Evolutionary conservation across 2,113 vertebrate species (phyloP), one percentile per base, ranked within the genome.

Genomic region (Nycticebus coucang): DNA sequence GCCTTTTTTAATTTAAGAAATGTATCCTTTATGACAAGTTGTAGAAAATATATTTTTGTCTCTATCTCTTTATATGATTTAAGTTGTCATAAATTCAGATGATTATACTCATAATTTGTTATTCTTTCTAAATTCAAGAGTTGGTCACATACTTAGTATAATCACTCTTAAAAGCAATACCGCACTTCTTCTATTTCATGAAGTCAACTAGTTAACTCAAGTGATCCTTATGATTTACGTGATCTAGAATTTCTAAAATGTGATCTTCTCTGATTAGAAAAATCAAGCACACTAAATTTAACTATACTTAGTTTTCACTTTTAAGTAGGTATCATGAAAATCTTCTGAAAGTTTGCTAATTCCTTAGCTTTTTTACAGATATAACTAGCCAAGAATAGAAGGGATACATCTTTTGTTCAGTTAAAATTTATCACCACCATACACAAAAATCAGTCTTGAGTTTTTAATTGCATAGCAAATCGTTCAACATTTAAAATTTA

Each of bases 1-100:
- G 77, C 83, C 66, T 95, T 83, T n/a, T 80, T 84, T 6, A 5
- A 68, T 66, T 98, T 96, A 45, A 95, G 95, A 83, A 97, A 74
- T 84, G 22, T 97, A 84, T 93, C 78, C 2, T 14, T 98, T 93
- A 68, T 35, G 90, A 97, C 91, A 98, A 55, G 35, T 35, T 96
- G 50, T 84, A 96, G 89, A 5, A 7, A 89, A 37, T n/a, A 50
- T 82, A 86, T 89, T 94, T 89, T 74, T n/a, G 53, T 88, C n/a
- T 89, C 55, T 1, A 2, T 0, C 66, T 96, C 53, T 94, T 53
- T 66, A 81, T 79, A 8, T 9, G 0, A 84, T 90, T 41, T 93
- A 77, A 0, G 0, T 0, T 0, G 30, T 95, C 57, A 57, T 95
- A 87, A 95, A 77, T 91, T 53, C 62, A 66, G 45, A 79, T 53